Conservation (phyloP, 2,888 invertebrate genomes). For the Pardosa pseudoannulata region DNA sequence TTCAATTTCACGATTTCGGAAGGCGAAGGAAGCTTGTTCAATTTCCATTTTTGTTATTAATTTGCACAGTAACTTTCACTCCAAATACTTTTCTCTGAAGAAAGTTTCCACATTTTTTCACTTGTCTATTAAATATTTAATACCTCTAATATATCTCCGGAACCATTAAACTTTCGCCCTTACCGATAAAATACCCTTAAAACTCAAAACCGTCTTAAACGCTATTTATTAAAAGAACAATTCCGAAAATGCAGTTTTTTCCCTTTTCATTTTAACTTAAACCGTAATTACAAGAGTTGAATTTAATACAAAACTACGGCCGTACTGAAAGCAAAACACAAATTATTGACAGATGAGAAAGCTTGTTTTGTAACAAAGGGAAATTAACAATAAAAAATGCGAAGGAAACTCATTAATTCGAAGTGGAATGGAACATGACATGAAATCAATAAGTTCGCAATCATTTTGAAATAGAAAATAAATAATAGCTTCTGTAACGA, state of each 20-base stretch:
- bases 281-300: not conserved
- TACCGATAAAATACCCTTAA: conserved; percentile 6
- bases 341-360: conserved; percentile 55
- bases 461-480: conserved; percentile 66
- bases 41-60: too few species aligned
- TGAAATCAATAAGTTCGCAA: conserved; percentile 67
- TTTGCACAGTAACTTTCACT: too few species aligned
- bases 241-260: not conserved
- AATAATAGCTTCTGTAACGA: conserved; percentile 53
- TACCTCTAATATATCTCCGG: not conserved
- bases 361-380: conserved; percentile 58
- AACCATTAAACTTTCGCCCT: not conserved
- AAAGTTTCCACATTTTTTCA: too few species aligned
- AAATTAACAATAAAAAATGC: conserved; percentile 44
- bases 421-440: conserved; percentile 52
- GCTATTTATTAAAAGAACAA: conserved; percentile 4
- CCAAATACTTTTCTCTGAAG: too few species aligned
- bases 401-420: conserved; percentile 64
- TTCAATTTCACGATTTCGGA: too few species aligned
- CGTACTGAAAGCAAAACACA: not conserved
- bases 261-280: not conserved
- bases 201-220: not conserved
- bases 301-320: not conserved
- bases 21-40: too few species aligned
- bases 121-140: too few species aligned